Evolutionary conservation across 2,113 vertebrate species (phyloP).

Genomic region (Pandion haliaetus): DNA sequence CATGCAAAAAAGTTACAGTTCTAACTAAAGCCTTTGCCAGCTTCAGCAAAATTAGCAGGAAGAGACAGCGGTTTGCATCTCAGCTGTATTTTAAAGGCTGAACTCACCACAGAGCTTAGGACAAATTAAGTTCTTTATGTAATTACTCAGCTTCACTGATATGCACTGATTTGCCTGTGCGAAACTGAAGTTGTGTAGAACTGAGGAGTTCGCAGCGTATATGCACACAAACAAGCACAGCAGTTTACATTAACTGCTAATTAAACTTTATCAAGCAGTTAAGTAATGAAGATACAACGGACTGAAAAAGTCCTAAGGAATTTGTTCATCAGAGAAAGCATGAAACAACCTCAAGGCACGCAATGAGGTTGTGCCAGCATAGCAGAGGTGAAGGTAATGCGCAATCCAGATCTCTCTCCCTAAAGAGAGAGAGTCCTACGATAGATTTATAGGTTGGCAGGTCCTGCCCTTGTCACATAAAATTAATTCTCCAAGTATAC

Average conservation of each 20-base stretch:
- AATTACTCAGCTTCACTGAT: neutral
- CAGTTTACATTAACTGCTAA: neutral
- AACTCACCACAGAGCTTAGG: neutral
- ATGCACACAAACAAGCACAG: neutral
- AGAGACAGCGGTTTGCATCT: neutral
- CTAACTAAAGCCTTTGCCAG: neutral
- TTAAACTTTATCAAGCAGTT: neutral
- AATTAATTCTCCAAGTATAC: neutral
- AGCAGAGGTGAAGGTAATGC: neutral
- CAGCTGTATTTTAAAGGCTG: neutral
- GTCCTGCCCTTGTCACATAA: neutral
- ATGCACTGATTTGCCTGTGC: neutral
- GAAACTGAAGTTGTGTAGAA: neutral
- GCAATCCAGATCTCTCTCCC: neutral
- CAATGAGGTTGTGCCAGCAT: fast-evolving
- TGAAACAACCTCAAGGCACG: neutral
- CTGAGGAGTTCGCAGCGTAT: neutral
- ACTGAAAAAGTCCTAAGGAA: neutral
- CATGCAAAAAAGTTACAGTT: neutral
- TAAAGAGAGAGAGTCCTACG: neutral
- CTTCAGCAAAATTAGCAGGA: neutral
- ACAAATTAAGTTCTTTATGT: neutral
- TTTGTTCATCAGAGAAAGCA: neutral
- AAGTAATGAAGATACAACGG: neutral
- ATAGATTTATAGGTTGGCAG: neutral